phyloP scores from a whole-genome alignment of 2,113 vertebrate species.

The Labrus mixtus region DNA sequence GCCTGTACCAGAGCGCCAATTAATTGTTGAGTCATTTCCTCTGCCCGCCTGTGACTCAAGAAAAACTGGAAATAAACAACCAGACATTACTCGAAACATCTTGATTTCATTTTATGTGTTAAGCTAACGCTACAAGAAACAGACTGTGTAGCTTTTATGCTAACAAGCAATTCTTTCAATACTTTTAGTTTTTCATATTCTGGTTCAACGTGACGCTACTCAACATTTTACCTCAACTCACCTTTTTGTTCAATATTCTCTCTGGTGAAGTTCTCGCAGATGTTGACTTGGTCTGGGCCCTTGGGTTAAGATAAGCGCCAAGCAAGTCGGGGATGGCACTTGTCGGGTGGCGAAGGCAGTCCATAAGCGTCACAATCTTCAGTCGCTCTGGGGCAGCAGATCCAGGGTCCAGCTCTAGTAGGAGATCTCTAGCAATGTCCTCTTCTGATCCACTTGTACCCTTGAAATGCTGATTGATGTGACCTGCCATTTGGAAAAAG shows the following conservation, averaged over 20 bases:
- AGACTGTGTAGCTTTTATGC: not conserved
- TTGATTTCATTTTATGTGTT: not conserved
- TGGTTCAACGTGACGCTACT: too few species aligned
- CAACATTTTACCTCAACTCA: slow-evolving; percentile 40
- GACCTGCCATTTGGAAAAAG: slow-evolving; percentile 69
- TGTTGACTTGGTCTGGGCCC: slow-evolving; percentile 13
- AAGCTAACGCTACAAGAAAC: not conserved
- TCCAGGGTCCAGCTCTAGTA: not conserved
- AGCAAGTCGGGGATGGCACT: slow-evolving; percentile 67
- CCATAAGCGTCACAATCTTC: slow-evolving; percentile 60
- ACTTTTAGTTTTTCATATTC: not conserved
- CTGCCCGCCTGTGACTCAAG: slow-evolving; percentile 60
- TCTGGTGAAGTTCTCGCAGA: not conserved
- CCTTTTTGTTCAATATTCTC: slow-evolving; percentile 53
- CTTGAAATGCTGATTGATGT: slow-evolving; percentile 80
- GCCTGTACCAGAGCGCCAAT: slow-evolving; percentile 59
- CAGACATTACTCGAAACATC: not conserved
- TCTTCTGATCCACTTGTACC: slow-evolving; percentile 46
- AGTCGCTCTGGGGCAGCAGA: not conserved
- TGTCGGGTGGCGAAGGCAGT: slow-evolving; percentile 65
- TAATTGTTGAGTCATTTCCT: slow-evolving; percentile 61
- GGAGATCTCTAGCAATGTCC: slow-evolving; percentile 10
- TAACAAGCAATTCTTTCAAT: not conserved
- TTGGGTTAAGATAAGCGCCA: slow-evolving; percentile 52
- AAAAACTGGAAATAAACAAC: slow-evolving; percentile 43